Evolutionary conservation across 2,888 invertebrate genomes (phyloP).

Genomic region (Ophion ventricosus): DNA sequence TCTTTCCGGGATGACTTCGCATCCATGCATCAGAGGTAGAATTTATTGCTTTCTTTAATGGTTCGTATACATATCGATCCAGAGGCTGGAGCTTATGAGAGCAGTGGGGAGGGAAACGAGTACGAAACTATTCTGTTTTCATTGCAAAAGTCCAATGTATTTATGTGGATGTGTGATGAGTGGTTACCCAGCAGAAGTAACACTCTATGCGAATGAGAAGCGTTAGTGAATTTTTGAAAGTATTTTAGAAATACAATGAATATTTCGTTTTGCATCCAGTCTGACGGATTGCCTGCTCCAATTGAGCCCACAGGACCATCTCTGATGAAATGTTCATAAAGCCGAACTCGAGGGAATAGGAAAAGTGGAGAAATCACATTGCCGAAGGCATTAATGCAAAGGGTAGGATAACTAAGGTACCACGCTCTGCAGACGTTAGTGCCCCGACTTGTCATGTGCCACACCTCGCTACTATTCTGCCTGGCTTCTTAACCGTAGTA

Average conservation of each 20-base stretch:
- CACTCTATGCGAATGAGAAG: conserved; percentile 67
- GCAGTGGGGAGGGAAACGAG: conserved; percentile 72
- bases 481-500: conserved; percentile 64
- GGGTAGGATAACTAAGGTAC: conserved; percentile 67
- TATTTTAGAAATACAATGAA: conserved; percentile 75
- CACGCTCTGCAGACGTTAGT: conserved; percentile 63
- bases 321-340: conserved; percentile 64
- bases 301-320: conserved; percentile 75
- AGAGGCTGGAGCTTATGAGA: conserved; percentile 69
- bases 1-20: conserved; percentile 66
- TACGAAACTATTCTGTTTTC: conserved; percentile 67
- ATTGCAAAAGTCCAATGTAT: conserved; percentile 49
- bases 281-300: conserved; percentile 75
- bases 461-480: conserved; percentile 54
- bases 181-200: conserved; percentile 77
- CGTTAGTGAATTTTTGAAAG: conserved; percentile 71
- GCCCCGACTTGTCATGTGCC: conserved; percentile 58
- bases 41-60: conserved; percentile 63
- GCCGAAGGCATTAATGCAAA: conserved; percentile 67
- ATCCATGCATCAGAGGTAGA: conserved; percentile 74
- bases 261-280: conserved; percentile 75
- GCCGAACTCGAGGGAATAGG: conserved; percentile 73
- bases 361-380: conserved; percentile 73
- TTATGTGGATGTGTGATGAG: conserved; percentile 72
- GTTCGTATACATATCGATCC: conserved; percentile 67